Evolutionary conservation across 2,113 vertebrate species (phyloP).

Genomic region (Todiramphus saurophagus): DNA sequence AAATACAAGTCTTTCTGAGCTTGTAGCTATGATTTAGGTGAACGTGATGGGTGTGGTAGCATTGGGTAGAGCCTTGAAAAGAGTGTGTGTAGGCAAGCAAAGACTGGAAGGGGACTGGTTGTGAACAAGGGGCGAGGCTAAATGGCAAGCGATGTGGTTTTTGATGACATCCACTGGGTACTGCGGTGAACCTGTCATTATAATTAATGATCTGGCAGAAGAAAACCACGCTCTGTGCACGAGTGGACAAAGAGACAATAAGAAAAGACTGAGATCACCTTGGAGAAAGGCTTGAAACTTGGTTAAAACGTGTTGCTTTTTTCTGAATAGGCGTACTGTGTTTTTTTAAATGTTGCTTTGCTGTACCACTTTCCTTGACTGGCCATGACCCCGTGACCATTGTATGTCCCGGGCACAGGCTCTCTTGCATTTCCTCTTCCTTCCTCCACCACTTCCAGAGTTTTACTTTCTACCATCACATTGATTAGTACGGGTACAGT

Average conservation of each 20-base stretch:
- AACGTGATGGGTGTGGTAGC: neutral
- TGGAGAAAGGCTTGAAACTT: neutral
- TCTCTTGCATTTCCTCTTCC: neutral
- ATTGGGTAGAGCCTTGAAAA: accelerated
- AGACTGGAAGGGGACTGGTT: neutral
- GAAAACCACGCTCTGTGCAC: neutral
- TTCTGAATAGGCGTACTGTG: neutral
- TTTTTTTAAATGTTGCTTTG: neutral
- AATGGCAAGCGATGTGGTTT: accelerated
- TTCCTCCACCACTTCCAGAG: neutral
- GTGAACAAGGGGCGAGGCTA: accelerated
- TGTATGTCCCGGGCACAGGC: no score
- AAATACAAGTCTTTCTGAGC: no score
- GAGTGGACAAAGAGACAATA: neutral
- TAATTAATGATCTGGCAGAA: neutral
- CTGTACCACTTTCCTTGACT: neutral
- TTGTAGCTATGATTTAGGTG: neutral
- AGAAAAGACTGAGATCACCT: neutral
- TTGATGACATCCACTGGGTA: accelerated
- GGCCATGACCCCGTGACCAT: accelerated
- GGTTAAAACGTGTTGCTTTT: neutral
- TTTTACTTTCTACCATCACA: neutral
- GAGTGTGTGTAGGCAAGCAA: neutral
- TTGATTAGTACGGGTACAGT: neutral
- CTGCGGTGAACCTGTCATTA: accelerated